Conservation (phyloP, 2,797 vertebrate genomes). For the Micropoecilia bifurca region DNA sequence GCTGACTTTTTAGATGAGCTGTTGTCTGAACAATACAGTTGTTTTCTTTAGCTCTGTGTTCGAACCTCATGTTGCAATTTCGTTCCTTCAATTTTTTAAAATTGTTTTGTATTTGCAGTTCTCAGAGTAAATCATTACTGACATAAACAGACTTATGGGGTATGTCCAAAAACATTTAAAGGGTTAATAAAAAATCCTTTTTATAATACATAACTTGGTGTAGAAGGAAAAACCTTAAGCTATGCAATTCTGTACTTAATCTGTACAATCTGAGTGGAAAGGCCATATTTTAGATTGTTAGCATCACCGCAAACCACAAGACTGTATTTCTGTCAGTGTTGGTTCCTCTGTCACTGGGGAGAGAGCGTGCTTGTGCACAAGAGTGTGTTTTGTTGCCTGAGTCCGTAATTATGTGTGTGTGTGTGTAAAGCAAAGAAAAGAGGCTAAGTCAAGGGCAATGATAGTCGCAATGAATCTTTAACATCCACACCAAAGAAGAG, state of each 20-base stretch:
- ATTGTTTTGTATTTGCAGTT: background rate
- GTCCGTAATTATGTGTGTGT: slow-evolving; percentile 7
- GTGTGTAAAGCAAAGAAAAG: background rate
- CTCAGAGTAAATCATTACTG: background rate
- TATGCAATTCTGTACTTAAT: slow-evolving; percentile 33
- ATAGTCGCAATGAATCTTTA: background rate
- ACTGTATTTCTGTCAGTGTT: slow-evolving; percentile 38
- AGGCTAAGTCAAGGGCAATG: background rate
- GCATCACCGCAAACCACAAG: slow-evolving; percentile 53
- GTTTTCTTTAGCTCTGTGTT: background rate
- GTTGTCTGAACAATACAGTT: background rate
- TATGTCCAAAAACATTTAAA: background rate
- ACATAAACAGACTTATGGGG: background rate
- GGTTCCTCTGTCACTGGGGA: slow-evolving; percentile 23
- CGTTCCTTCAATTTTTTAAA: background rate
- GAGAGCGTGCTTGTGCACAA: slow-evolving; percentile 18
- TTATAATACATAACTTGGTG: slow-evolving; percentile 15
- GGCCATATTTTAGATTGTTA: slow-evolving; percentile 47
- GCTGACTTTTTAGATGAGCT: background rate
- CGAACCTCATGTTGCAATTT: background rate
- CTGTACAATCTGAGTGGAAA: slow-evolving; percentile 41
- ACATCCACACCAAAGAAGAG: background rate
- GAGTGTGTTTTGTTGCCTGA: slow-evolving; percentile 12
- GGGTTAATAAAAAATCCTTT: background rate
- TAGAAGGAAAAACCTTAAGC: slow-evolving; percentile 31